These are phyloP conservation scores for Astropecten irregularis DNA, from an alignment of 53 echinoderm and acorn worm genomes.

Conservation along the genomic window DNA sequence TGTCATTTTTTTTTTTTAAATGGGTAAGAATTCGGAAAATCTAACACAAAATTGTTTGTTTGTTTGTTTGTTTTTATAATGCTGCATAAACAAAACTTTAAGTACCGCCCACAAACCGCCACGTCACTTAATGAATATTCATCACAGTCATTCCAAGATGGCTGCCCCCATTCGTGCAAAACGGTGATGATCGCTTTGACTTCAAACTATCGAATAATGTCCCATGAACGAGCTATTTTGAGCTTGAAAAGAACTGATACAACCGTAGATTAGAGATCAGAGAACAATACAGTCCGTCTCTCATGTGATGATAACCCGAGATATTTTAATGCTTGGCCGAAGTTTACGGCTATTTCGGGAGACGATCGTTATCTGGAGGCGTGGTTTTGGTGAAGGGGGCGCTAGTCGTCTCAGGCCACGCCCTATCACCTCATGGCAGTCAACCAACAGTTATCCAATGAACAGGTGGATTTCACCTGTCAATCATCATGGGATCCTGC, in stretches of 20 bases:
- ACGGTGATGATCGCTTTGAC: not conserved
- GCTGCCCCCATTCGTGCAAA: too few species aligned
- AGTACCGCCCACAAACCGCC: not conserved
- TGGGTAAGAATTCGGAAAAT: too few species aligned
- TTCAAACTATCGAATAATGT: too few species aligned
- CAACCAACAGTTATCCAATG: too few species aligned
- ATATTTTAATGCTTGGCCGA: slow-evolving; percentile 12
- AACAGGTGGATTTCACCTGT: not conserved
- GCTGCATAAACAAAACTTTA: too few species aligned
- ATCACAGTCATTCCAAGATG: not conserved
- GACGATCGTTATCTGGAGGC: not conserved
- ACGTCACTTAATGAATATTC: slow-evolving; percentile 1
- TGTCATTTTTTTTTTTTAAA: too few species aligned
- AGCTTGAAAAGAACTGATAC: not conserved
- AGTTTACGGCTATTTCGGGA: slow-evolving; percentile 7
- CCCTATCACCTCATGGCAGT: too few species aligned
- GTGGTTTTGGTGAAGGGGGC: slow-evolving; percentile 7
- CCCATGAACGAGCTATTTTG: too few species aligned
- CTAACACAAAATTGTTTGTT: too few species aligned
- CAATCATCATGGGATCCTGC: not conserved
- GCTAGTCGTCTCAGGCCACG: not conserved
- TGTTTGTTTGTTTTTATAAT: too few species aligned
- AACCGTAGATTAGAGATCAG: not conserved
- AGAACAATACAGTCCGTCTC: not conserved
- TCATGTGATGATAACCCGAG: not conserved